These are phyloP conservation scores for Monochamus alternatus DNA, from an alignment of 2,888 invertebrate species.

Conservation along the genomic window DNA sequence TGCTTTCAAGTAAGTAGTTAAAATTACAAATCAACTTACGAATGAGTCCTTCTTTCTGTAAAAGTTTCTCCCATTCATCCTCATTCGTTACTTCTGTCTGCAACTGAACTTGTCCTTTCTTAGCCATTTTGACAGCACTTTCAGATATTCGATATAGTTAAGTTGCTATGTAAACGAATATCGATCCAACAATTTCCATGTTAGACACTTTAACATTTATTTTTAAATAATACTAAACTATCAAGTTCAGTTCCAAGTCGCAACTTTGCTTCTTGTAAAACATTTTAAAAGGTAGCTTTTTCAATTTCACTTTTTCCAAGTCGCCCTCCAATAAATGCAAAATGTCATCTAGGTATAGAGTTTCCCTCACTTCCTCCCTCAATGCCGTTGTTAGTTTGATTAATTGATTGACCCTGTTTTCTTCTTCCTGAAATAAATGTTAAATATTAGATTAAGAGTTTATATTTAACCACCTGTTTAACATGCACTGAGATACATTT, in stretches of 20 bases:
- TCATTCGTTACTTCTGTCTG: slow-evolving; percentile 87
- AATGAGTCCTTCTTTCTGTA: slow-evolving; percentile 83
- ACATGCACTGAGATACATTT: no score
- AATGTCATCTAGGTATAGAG: slow-evolving; percentile 74
- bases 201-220: not conserved
- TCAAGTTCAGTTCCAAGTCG: slow-evolving; percentile 48
- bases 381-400: slow-evolving; percentile 72
- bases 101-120: slow-evolving; percentile 84
- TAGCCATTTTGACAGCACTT: slow-evolving; percentile 73
- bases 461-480: no score
- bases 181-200: slow-evolving; percentile 29
- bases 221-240: slow-evolving; percentile 41
- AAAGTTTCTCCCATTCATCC: slow-evolving; percentile 88
- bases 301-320: slow-evolving; percentile 65
- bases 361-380: slow-evolving; percentile 71
- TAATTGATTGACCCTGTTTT: slow-evolving; percentile 60
- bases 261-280: slow-evolving; percentile 48
- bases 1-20: no score
- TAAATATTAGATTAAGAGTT: not conserved
- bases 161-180: slow-evolving; percentile 40
- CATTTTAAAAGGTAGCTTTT: slow-evolving; percentile 61
- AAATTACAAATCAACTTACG: slow-evolving; percentile 72
- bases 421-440: slow-evolving; percentile 62
- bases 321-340: slow-evolving; percentile 74
- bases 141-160: slow-evolving; percentile 22